Conservation (phyloP, 2,113 vertebrate species). For the Heterochromis multidens region DNA sequence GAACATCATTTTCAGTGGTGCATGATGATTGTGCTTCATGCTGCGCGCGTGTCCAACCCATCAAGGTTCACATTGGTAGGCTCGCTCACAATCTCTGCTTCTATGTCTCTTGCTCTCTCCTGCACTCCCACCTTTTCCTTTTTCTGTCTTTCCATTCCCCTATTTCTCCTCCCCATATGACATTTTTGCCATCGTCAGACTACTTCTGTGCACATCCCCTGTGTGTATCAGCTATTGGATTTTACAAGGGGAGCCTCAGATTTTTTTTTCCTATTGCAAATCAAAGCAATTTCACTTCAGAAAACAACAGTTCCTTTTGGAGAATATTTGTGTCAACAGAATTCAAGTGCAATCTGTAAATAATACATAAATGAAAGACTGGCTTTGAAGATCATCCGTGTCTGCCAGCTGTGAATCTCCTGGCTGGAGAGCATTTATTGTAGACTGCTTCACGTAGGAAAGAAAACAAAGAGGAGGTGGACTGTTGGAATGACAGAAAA, state of each 20-base stretch:
- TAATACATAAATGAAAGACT: not conserved
- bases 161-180: constrained; percentile 35
- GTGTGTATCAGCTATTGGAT: constrained; percentile 22
- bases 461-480: not conserved
- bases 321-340: constrained; percentile 8
- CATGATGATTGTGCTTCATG: constrained; percentile 67
- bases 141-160: constrained; percentile 27
- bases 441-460: not conserved
- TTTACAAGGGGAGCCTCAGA: constrained; percentile 18
- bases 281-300: constrained; percentile 2
- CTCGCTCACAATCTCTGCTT: constrained; percentile 18
- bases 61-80: constrained; percentile 70
- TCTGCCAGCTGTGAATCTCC: not conserved
- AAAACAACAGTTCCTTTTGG: constrained; percentile 17
- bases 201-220: constrained; percentile 5
- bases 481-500: not conserved
- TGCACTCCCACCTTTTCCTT: not conserved
- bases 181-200: constrained; percentile 44
- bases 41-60: constrained; percentile 69
- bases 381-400: not conserved
- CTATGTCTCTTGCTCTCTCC: not conserved
- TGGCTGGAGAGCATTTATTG: not conserved
- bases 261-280: constrained; percentile 18
- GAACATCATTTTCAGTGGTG: constrained; percentile 60
- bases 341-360: not conserved